Base-by-base conservation (phyloP, 2,113 vertebrate genomes). In the Lagopus leucura region DNA sequence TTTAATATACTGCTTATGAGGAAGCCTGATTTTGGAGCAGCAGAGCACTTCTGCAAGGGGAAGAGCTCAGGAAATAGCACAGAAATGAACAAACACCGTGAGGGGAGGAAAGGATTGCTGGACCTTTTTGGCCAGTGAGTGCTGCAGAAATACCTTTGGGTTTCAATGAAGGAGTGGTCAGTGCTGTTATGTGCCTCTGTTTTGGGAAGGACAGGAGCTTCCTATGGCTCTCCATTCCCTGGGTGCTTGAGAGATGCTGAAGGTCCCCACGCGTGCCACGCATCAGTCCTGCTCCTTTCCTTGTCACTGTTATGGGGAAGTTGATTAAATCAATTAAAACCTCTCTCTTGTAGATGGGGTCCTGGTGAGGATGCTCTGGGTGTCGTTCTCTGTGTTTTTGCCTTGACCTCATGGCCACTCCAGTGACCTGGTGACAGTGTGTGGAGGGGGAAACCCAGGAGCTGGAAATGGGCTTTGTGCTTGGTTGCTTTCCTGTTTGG, bases 401-500 rank as follows among this genome's bases (percentile, higher is more conserved):
- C 34, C 47, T 66, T 28, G 6, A 18, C 48, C 55, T 48, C 7
- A 0, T 72, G 78, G 61, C 70, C 64, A 12, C 78, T 87, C 40
- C 48, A 43, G 64, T 10, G 34, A 12, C 19, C 52, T 21, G 72
- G 34, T 61, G 67, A 61, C 55, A 48, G 2, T 6, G 47, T 48
- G 47, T 48, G 47, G 47, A 48, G 47, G 91, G 93, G 87, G 84
- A 65, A 74, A 89, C 87, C 93, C 86, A 42, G 36, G 55, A 90
- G 78, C 78, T 96, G 94, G 91, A 90, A 96, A 90, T 96, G 94
- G 96, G 89, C 93, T 95, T 97, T 66, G 10, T 45, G 89, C 93
- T 95, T 97, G 97, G 96, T 97, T 97, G 95, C 97, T 97, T 97
- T 97, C 95, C 90, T 97, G 97, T 97, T 97, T 92, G 97, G 94